Conservation (phyloP, 2,797 vertebrate genomes). For the Sciaenops ocellatus region DNA sequence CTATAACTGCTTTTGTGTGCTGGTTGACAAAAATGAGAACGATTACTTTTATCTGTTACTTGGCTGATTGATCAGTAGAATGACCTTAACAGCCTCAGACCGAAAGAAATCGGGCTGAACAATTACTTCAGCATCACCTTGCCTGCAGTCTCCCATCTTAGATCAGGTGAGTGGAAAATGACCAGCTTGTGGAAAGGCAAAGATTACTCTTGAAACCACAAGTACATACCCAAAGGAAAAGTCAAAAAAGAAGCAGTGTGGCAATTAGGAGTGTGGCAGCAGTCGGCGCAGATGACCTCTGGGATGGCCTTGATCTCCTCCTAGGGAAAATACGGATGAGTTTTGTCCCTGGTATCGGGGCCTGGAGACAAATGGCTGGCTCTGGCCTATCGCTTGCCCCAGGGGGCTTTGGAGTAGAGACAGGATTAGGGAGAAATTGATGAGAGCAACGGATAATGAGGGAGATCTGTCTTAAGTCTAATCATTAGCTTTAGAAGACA, state of each 20-base stretch:
- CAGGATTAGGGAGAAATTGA: constrained; percentile 81
- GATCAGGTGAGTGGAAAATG: constrained; percentile 12
- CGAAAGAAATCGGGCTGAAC: constrained; percentile 27
- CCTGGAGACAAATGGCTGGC: constrained; percentile 70
- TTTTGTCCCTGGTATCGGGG: constrained; percentile 51
- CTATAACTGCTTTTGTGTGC: constrained; percentile 27
- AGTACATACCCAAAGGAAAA: constrained; percentile 11
- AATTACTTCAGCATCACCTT: constrained; percentile 23
- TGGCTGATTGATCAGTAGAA: constrained; percentile 50
- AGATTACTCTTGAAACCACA: constrained; percentile 20
- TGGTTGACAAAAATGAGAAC: constrained; percentile 42
- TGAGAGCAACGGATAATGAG: constrained; percentile 79
- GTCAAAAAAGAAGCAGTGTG: not conserved
- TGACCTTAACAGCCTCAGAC: constrained; percentile 47
- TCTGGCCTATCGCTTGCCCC: constrained; percentile 63
- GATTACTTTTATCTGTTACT: constrained; percentile 38
- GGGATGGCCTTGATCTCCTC: constrained; percentile 58
- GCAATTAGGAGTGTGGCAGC: constrained; percentile 34
- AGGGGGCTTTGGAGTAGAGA: constrained; percentile 60
- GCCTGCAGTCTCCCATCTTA: not conserved
- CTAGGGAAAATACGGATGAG: constrained; percentile 41
- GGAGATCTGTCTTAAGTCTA: constrained; percentile 76
- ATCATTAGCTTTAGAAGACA: constrained; percentile 77
- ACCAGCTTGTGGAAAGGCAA: constrained; percentile 26
- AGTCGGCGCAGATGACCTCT: constrained; percentile 47